phyloP scores from a whole-genome alignment of 2,113 vertebrate genomes.

The Emberiza fucata region DNA sequence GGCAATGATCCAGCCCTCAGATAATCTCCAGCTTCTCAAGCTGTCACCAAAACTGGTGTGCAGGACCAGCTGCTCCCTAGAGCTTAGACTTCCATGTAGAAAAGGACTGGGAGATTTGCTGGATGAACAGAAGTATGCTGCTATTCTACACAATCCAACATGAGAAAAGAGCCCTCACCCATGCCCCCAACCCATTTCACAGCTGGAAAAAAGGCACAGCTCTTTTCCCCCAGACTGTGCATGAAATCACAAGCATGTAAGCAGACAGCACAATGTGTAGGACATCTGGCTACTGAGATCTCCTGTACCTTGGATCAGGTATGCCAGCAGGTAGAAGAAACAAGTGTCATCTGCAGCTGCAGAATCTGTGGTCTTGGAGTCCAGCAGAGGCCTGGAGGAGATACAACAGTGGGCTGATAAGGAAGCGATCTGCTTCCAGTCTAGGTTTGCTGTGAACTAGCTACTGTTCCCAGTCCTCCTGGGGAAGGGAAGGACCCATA shows the following conservation, averaged over 20 bases:
- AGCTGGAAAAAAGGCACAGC: not conserved
- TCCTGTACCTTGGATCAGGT: slow-evolving; percentile 78
- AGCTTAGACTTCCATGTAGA: not conserved
- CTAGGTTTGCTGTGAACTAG: not conserved
- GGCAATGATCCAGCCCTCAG: not conserved
- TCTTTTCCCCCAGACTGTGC: not conserved
- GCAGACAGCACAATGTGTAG: not conserved
- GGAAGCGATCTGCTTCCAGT: not conserved
- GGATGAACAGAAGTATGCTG: not conserved
- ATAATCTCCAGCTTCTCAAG: not conserved
- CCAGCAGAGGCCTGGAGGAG: slow-evolving; percentile 51
- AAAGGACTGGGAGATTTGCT: not conserved
- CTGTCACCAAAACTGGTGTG: not conserved
- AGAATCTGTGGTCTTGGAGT: slow-evolving; percentile 65
- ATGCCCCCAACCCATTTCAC: not conserved
- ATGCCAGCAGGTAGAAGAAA: slow-evolving; percentile 84
- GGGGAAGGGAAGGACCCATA: not conserved
- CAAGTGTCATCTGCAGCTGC: not conserved
- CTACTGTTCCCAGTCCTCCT: not conserved
- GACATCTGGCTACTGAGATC: not conserved
- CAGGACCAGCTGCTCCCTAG: not conserved
- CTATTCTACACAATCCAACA: not conserved
- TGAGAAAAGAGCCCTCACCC: not conserved
- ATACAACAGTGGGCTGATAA: not conserved
- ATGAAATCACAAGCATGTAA: not conserved